Base-by-base conservation (phyloP, 2,113 vertebrate genomes). In the Gymnorhina tibicen region DNA sequence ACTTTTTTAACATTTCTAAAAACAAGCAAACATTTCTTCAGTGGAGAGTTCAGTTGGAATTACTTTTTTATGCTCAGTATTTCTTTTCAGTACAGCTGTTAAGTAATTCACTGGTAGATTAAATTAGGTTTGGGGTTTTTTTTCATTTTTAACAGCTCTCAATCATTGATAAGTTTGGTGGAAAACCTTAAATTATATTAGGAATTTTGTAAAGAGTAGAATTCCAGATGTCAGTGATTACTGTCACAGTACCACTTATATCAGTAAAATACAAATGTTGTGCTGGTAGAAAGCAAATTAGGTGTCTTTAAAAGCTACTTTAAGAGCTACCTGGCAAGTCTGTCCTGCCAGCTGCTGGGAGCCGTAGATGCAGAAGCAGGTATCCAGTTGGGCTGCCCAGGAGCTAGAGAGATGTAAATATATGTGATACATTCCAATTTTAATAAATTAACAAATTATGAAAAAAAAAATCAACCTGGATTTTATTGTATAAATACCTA, bases 401-500 rank as follows among this genome's bases (percentile, higher is more conserved):
- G 30, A 79, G 23, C 33, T 55, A 6, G 56, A 77, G 27, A 63
- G 19, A 19, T 37, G 26, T 8, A 72, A 37, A 13, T 39, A 7
- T 16, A 35, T 33, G 16, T 58, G 37, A 16, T 56, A 44, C 13
- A 7, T 46, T 55, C 6, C 3, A 24, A 23, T 33, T 60, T 17
- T 24, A 78, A 68, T 81, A 62, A 41, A 35, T 62, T 18, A 30
- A 39, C 27, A 55, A 73, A 64, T 46, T n/a, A 37, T 16, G 30
- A 9, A 6, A 2, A 19, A 47, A 60, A 60, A 53, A 4, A 0
- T 15, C 1, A 28, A 50, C 28, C 19, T 55, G 35, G 26, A 37
- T 74, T 70, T 79, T 70, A 35, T 44, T 62, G 7, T 70, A 50
- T 46, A 67, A 62, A 41, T 75, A 50, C 14, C 18, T n/a, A 58